Conservation (phyloP, 1,140 invertebrate genomes). For the Microplitis mediator region DNA sequence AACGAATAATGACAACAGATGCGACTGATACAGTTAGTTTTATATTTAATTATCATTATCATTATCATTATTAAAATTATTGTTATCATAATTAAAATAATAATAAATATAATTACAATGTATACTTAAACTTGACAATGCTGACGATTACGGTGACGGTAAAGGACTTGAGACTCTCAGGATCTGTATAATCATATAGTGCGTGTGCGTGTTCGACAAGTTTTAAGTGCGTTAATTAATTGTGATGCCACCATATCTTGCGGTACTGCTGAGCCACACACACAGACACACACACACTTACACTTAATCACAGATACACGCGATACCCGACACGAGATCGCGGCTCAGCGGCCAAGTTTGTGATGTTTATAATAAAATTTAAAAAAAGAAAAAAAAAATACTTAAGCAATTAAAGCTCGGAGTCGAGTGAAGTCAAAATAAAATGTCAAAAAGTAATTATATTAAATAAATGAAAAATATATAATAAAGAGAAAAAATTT, state of each 20-base stretch:
- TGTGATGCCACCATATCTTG: constrained; percentile 65
- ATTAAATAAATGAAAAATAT: not conserved
- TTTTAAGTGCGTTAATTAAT: constrained; percentile 61
- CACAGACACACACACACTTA: no score
- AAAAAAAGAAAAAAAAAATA: constrained; percentile 33
- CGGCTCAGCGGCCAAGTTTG: constrained; percentile 62
- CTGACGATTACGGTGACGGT: constrained; percentile 2
- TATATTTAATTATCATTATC: no score
- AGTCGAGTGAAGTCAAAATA: constrained; percentile 27
- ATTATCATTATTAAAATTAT: no score
- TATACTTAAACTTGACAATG: not conserved
- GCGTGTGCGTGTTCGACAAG: constrained; percentile 43
- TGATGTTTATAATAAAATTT: constrained; percentile 57
- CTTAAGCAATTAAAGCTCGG: constrained; percentile 52
- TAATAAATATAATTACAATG: not conserved
- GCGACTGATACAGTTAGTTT: no score
- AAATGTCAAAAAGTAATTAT: constrained; percentile 19
- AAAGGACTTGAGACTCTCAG: not conserved
- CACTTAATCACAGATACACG: no score
- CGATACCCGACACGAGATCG: constrained; percentile 10
- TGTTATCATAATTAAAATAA: no score
- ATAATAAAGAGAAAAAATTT: constrained; percentile 21
- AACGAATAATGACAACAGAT: no score
- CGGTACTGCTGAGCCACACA: constrained; percentile 58
- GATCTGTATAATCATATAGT: not conserved